Percentiles rank a stretch among this genome's conserved stretches.
Conservation (phyloP, 2,888 invertebrate species). For the Schrankia costaestrigalis region DNA sequence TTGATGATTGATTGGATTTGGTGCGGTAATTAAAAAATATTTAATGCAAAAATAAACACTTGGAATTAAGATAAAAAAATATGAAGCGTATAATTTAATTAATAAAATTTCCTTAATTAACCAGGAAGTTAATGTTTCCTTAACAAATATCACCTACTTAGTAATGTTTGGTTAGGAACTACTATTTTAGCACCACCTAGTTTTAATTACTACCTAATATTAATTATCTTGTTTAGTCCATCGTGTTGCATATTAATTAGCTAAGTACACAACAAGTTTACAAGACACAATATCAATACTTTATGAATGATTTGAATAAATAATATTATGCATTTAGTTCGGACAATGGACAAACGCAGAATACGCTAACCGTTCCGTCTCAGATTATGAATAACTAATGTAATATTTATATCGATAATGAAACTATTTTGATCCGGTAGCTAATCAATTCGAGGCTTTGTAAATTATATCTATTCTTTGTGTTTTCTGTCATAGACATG, state of each 20-base stretch:
- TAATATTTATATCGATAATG: constrained; percentile 54
- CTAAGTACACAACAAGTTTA: neutral
- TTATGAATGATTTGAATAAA: constrained; percentile 1
- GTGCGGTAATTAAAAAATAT: too few species aligned
- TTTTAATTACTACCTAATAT: neutral
- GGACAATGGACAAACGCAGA: constrained; percentile 22
- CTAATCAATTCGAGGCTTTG: constrained; percentile 41
- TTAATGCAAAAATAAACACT: too few species aligned
- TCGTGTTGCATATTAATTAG: constrained; percentile 1
- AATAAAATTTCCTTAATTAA: too few species aligned
- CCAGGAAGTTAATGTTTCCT: too few species aligned
- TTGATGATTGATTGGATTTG: too few species aligned
- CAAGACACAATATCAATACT: constrained; percentile 4
- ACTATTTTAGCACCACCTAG: too few species aligned
- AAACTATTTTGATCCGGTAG: constrained; percentile 69
- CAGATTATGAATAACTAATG: constrained; percentile 59
- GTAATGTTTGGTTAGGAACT: too few species aligned
- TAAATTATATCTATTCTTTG: too few species aligned
- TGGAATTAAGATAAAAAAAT: too few species aligned
- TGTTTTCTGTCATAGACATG: too few species aligned
- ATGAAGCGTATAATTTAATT: too few species aligned
- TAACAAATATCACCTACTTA: too few species aligned
- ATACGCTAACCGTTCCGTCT: constrained; percentile 48
- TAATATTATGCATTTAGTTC: constrained; percentile 29
- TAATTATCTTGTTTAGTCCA: constrained; percentile 3